Evolutionary conservation across 2,113 vertebrate species (phyloP), one percentile per base, ranked within the genome.

Genomic region (Cottus gobio): DNA sequence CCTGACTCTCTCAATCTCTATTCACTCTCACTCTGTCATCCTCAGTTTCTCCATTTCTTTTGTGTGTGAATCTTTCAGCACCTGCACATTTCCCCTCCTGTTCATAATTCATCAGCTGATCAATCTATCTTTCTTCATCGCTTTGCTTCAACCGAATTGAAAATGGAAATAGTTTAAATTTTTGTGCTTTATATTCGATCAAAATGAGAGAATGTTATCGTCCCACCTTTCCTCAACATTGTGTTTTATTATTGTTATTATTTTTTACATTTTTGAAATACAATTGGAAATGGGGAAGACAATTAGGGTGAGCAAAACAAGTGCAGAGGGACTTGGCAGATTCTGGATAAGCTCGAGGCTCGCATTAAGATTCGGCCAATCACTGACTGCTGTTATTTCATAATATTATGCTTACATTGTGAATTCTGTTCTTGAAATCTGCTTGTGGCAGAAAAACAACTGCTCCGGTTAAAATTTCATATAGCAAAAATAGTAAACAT

Each of bases 401-500:
- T 66, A 87, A 91, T 75, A 86, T 81, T 71, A 68, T 86, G 48
- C 63, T 48, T 7, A 77, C 37, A 24, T 44, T 63, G 44, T 73
- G 26, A 86, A 78, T 74, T 13, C 20, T 66, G 75, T 65, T 56
- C 52, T 56, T 26, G 52, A 56, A 54, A 54, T 54, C 50, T 77
- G 71, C 83, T 87, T 69, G 36, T 63, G 24, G 68, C 48, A 71
- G 52, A 50, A 90, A 86, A 77, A 90, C 83, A 85, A 83, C 42
- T 3, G 22, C 66, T 61, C 42, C 9, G 6, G 48, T 56, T 34
- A 28, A 79, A 86, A 84, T 84, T 37, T 71, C 65, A 36, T 28
- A 37, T 7, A 31, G 50, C 3, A 28, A 73, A 73, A 82, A 83
- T 3, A 72, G 85, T 80, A 90, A 90, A 89, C 87, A 91, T 91